Conservation (phyloP, 2,113 vertebrate species). For the Oreamnos americanus region DNA sequence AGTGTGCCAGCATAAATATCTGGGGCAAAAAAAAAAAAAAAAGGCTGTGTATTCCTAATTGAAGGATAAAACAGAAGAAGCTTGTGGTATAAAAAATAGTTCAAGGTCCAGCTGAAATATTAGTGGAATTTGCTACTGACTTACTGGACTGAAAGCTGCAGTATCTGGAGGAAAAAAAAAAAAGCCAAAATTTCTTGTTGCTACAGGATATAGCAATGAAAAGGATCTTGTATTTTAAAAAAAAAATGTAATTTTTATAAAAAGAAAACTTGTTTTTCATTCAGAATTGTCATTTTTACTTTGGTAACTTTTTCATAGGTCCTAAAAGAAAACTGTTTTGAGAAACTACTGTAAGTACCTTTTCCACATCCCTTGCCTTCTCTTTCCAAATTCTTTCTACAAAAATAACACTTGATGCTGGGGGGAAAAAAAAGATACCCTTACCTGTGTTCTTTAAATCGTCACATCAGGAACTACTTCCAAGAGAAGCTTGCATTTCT, state of each 20-base stretch:
- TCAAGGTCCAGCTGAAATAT: slow-evolving; percentile 89
- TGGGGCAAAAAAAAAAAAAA: slow-evolving; percentile 68
- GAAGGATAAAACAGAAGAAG: slow-evolving; percentile 83
- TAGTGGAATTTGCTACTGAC: slow-evolving; percentile 88
- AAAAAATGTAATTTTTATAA: slow-evolving; percentile 88
- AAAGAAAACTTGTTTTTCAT: slow-evolving; percentile 85
- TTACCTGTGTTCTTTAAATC: slow-evolving; percentile 78
- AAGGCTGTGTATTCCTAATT: slow-evolving; percentile 83
- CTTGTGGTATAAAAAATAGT: slow-evolving; percentile 74
- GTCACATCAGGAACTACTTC: slow-evolving; percentile 74
- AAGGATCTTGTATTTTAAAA: slow-evolving; percentile 89
- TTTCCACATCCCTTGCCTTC: slow-evolving; percentile 77
- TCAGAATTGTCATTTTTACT: slow-evolving; percentile 89
- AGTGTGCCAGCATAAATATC: slow-evolving; percentile 85
- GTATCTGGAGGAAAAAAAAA: slow-evolving; percentile 76
- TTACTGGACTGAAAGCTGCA: slow-evolving; percentile 85
- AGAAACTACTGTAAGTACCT: slow-evolving; percentile 84
- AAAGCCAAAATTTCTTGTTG: slow-evolving; percentile 85
- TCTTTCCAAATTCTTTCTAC: slow-evolving; percentile 82
- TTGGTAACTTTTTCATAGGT: slow-evolving; percentile 87
- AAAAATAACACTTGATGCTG: slow-evolving; percentile 80
- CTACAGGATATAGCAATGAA: slow-evolving; percentile 83
- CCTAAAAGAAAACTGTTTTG: slow-evolving; percentile 83
- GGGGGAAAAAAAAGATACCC: slow-evolving; percentile 43
- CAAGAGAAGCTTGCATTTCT: slow-evolving; percentile 80